Evolutionary conservation across 2,888 invertebrate species (phyloP).

Genomic region (Tipula confusa): DNA sequence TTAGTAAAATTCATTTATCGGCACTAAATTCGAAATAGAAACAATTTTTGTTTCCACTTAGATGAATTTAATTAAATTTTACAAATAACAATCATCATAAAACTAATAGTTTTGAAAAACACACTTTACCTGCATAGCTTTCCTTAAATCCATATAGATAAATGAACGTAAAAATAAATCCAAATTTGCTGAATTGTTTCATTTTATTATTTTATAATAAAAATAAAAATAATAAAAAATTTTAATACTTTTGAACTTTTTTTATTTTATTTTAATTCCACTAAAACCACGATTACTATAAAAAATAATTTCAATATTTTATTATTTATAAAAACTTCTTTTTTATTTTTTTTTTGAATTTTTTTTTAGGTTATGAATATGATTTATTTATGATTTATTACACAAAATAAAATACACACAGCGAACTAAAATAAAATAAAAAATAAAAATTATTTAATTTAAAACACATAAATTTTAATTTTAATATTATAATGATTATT

Average conservation of each 20-base stretch:
- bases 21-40: no score
- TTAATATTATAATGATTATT: background rate
- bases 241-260: background rate
- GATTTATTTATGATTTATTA: background rate
- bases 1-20: no score
- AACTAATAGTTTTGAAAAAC: no score
- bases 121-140: background rate
- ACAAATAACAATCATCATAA: background rate
- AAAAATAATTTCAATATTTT: background rate
- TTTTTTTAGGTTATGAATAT: background rate
- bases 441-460: conserved; percentile 3
- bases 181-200: background rate
- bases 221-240: background rate
- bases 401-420: conserved; percentile 14
- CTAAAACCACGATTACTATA: background rate
- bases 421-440: background rate
- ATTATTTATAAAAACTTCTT: conserved; percentile 6
- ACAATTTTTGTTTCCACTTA: no score
- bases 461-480: conserved; percentile 25
- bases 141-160: background rate
- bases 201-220: background rate
- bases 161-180: conserved; percentile 12
- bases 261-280: background rate
- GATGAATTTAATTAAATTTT: no score
- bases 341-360: background rate